A percentile compares a stretch with the other conserved stretches of the same genome.
phyloP scores from a whole-genome alignment of 2,888 invertebrate genomes.

The Rhodophaea formosa region DNA sequence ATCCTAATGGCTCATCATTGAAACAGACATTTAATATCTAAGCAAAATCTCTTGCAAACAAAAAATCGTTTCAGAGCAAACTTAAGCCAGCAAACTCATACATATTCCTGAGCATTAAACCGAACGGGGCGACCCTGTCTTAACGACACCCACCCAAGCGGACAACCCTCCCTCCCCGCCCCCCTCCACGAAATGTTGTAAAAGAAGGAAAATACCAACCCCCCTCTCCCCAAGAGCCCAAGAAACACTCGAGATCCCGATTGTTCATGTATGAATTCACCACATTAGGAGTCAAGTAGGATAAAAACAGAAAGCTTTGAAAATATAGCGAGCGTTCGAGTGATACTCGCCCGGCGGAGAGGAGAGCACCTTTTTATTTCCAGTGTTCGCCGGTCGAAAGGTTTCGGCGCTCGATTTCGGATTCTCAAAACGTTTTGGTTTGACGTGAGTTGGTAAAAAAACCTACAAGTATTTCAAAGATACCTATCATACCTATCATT shows the following conservation, averaged over 20 bases:
- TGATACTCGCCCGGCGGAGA: constrained; percentile 57
- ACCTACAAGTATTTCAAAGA: no score
- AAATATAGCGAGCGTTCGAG: constrained; percentile 67
- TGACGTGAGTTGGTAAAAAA: neutral
- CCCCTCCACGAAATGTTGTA: constrained; percentile 50
- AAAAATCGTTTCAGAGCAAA: constrained; percentile 1
- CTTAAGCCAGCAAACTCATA: constrained; percentile 20
- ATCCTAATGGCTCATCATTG: neutral
- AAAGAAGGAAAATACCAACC: constrained; percentile 52
- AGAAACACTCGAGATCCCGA: constrained; percentile 65
- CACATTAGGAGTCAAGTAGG: constrained; percentile 85
- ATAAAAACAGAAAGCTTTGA: constrained; percentile 78
- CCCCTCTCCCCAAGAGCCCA: constrained; percentile 36
- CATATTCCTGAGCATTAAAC: constrained; percentile 21
- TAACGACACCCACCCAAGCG: constrained; percentile 27
- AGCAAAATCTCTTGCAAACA: constrained; percentile 2
- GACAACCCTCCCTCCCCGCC: constrained; percentile 35
- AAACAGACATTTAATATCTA: neutral
- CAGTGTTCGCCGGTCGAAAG: constrained; percentile 22
- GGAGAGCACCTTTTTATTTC: constrained; percentile 46
- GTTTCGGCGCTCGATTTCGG: neutral
- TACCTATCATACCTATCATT: no score
- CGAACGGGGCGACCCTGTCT: constrained; percentile 33
- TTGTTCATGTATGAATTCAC: constrained; percentile 87
- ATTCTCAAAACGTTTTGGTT: neutral